Base-by-base conservation (phyloP, 2,113 vertebrate genomes). In the Vireo altiloquus region DNA sequence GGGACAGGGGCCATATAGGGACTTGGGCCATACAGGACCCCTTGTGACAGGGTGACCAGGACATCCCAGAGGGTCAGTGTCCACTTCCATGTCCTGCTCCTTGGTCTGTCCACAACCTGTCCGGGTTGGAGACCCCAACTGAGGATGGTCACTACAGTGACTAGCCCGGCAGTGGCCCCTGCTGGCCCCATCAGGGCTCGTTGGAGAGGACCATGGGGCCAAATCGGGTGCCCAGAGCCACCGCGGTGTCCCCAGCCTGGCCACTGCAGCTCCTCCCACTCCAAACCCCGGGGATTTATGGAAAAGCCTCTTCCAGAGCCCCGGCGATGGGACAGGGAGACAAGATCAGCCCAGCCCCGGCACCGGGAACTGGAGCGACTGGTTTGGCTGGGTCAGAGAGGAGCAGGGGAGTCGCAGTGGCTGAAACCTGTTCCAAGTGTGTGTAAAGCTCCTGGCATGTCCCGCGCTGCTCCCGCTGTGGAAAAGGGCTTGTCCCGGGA, bases 311-410 rank as follows among this genome's bases (percentile, higher is more conserved):
- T 49, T 86, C 50, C 81, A 15, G 6, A 52, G 20, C 64, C 47
- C 61, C 63, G 10, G 23, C 4, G 1, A 35, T 46, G 85, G 87
- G 28, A 65, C 0, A 2, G 40, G 42, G 66, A 93, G 79, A 83
- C 93, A 65, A 77, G 82, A 85, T 65, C 6, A 0, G 86, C 94
- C 94, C 82, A 77, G 71, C 95, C 96, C 93, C 64, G 7, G 80
- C 89, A 44, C 9, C 61, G 63, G 71, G 30, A 94, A 93, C 95
- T 75, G 89, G 94, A 93, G 92, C 71, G 11, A 95, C 96, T 90
- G 95, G 96, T 96, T 97, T 92, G 35, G 22, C 96, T 74, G 89
- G 96, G 93, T 52, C 87, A 4, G 18, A 89, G 92, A 37, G 65
- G 71, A 86, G 85, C 87, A 47, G 14, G 52, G 92, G 91, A 96